phyloP scores from a whole-genome alignment of 1,140 invertebrate species.

The Galleria mellonella region DNA sequence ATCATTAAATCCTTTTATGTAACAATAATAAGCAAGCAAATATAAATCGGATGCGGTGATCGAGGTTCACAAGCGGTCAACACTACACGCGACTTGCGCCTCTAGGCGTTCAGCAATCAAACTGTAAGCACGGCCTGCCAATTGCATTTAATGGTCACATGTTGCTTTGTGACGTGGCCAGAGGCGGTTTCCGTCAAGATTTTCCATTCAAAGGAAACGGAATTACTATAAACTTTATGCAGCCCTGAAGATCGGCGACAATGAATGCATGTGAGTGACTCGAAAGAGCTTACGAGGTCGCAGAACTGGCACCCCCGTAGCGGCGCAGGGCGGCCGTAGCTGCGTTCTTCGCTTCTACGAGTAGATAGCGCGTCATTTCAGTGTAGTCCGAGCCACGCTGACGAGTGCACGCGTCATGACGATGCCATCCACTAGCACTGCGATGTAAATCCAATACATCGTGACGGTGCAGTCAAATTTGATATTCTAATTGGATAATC shows the following conservation, averaged over 20 bases:
- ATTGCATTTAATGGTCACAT: slow-evolving; percentile 19
- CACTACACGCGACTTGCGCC: slow-evolving; percentile 18
- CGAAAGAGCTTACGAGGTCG: slow-evolving; percentile 34
- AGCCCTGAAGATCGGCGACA: neutral
- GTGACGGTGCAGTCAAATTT: slow-evolving; percentile 29
- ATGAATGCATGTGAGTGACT: slow-evolving; percentile 17
- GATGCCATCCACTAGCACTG: slow-evolving; percentile 5
- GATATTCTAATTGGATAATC: slow-evolving; percentile 36
- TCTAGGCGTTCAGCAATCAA: slow-evolving; percentile 1
- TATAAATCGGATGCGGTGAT: slow-evolving; percentile 5
- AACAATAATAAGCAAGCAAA: neutral
- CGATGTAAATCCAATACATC: slow-evolving; percentile 17
- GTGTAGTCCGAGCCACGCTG: slow-evolving; percentile 32
- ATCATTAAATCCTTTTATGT: slow-evolving; percentile 6
- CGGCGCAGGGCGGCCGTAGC: slow-evolving; percentile 26
- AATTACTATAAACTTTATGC: slow-evolving; percentile 5
- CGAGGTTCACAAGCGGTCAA: slow-evolving; percentile 4
- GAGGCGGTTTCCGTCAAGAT: slow-evolving; percentile 5
- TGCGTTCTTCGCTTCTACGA: slow-evolving; percentile 26
- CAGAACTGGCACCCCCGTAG: slow-evolving; percentile 39
- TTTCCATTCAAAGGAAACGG: slow-evolving; percentile 16
- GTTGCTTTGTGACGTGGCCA: slow-evolving; percentile 9
- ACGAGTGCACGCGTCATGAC: slow-evolving; percentile 29
- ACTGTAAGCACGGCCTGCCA: slow-evolving; percentile 4
- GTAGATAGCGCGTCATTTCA: slow-evolving; percentile 16